These are phyloP conservation scores for Spodoptera litura DNA, from an alignment of 1,140 invertebrate genomes.

Conservation along the genomic window DNA sequence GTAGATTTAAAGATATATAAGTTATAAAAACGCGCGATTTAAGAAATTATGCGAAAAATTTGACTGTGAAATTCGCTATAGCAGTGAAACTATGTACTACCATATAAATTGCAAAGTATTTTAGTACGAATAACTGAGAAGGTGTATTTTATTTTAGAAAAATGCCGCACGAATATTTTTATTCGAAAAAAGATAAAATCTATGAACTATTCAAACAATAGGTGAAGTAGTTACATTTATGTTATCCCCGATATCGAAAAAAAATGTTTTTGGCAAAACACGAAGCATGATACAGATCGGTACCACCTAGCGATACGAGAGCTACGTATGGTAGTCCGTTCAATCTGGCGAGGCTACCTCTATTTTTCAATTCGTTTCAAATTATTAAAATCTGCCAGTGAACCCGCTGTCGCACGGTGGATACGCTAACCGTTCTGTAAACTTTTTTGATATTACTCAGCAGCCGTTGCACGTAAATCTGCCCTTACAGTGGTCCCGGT, in stretches of 20 bases:
- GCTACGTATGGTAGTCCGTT: background rate
- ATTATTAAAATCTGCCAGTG: conserved; percentile 73
- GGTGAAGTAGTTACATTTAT: too few relatives aligned
- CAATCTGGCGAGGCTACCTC: conserved; percentile 23
- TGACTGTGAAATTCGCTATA: too few relatives aligned
- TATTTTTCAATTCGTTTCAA: conserved; percentile 61
- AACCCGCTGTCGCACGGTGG: conserved; percentile 45
- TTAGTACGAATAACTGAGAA: too few relatives aligned
- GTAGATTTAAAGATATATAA: too few relatives aligned
- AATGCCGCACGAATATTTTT: too few relatives aligned
- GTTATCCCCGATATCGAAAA: background rate
- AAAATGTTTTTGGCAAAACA: background rate
- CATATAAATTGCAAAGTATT: too few relatives aligned
- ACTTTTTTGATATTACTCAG: conserved; percentile 85
- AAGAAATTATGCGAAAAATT: too few relatives aligned
- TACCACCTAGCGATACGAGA: conserved; percentile 2
- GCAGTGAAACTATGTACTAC: too few relatives aligned
- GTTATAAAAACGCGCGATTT: too few relatives aligned
- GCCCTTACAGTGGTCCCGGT: conserved; percentile 78
- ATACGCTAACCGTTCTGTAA: conserved; percentile 76
- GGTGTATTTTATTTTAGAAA: too few relatives aligned
- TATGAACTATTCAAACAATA: too few relatives aligned
- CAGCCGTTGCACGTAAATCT: conserved; percentile 83
- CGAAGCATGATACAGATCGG: background rate
- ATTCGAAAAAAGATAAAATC: too few relatives aligned